Conservation (phyloP, 2,888 invertebrate genomes). For the Hesperia comma region DNA sequence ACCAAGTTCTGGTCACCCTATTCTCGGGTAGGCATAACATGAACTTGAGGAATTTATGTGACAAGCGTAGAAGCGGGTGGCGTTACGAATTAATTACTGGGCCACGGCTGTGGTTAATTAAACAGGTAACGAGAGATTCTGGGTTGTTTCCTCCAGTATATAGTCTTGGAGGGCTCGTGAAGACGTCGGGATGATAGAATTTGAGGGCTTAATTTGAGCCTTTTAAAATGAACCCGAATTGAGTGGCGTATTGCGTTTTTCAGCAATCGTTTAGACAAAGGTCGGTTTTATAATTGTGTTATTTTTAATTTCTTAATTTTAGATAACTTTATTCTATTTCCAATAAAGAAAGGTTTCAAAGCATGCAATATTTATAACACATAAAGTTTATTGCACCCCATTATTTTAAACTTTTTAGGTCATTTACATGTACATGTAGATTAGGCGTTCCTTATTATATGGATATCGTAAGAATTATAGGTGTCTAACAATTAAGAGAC, state of each 20-base stretch:
- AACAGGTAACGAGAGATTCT: slow-evolving; percentile 56
- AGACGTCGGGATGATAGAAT: neutral
- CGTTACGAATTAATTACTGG: slow-evolving; percentile 71
- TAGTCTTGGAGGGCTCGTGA: slow-evolving; percentile 11
- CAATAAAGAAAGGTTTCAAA: no score
- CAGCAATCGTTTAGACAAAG: neutral
- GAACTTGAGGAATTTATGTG: slow-evolving; percentile 77
- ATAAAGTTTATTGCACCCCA: no score
- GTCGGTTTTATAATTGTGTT: no score
- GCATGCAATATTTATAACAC: no score
- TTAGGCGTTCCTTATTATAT: no score
- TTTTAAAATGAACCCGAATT: neutral
- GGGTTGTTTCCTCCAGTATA: slow-evolving; percentile 23
- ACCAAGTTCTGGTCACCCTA: slow-evolving; percentile 41
- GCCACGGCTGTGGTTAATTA: slow-evolving; percentile 68
- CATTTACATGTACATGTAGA: no score
- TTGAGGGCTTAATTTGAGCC: neutral
- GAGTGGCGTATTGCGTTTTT: neutral
- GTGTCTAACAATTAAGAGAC: no score
- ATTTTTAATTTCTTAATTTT: no score
- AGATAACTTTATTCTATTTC: no score
- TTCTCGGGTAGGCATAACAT: slow-evolving; percentile 49
- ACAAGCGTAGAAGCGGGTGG: slow-evolving; percentile 67
- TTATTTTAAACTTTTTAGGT: no score
- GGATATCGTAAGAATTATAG: no score